Evolutionary conservation across 1,140 invertebrate species (phyloP).

Genomic region (Aphis gossypii): DNA sequence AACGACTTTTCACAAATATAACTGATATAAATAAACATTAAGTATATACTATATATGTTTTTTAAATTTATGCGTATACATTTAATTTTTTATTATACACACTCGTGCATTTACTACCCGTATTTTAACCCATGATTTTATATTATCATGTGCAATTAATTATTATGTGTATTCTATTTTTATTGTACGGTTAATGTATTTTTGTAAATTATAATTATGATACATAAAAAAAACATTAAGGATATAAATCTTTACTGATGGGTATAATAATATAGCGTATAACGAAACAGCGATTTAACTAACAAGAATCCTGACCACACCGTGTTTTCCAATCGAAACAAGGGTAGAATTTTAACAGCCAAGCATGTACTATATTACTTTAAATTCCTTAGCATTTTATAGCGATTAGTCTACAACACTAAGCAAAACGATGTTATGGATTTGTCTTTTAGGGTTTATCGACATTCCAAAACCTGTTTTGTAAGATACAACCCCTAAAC

Average conservation of each 20-base stretch:
- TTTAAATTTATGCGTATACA: neutral
- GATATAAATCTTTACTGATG: constrained; percentile 9
- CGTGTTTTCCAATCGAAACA: neutral
- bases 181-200: neutral
- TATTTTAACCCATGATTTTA: neutral
- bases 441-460: constrained; percentile 1
- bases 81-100: neutral
- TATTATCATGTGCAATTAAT: neutral
- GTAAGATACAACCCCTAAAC: neutral
- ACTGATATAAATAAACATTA: constrained; percentile 2
- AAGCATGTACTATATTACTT: neutral
- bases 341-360: neutral
- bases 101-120: neutral
- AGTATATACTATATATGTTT: neutral
- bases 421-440: neutral
- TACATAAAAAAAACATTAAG: neutral
- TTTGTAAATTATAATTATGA: constrained; percentile 14
- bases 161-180: constrained; percentile 31
- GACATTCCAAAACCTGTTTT: constrained; percentile 17
- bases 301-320: neutral
- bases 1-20: too few relatives aligned
- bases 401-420: neutral
- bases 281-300: neutral
- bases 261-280: neutral
- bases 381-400: neutral